Evolutionary conservation across 2,888 invertebrate species (phyloP), one percentile per base, ranked within the genome.

Genomic region (Argyra leucocephala): DNA sequence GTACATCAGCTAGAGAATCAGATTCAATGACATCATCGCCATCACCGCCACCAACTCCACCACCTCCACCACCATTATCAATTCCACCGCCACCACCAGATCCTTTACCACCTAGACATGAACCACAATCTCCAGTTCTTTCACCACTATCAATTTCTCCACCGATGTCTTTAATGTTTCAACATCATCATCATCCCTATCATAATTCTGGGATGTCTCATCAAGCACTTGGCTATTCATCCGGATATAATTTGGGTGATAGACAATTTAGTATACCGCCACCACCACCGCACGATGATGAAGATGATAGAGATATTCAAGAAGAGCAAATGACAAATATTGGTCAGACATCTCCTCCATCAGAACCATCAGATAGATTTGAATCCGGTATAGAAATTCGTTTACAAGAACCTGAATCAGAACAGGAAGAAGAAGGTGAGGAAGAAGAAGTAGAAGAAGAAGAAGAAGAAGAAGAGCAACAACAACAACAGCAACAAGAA

Each of bases 21-120:
- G n/a, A 22, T 22, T 48, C 24, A 26, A 63, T 64, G 31, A 57
- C 59, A 57, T 58, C 57, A 24, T 75, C 76, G 48, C 74, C 76
- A 62, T 76, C 74, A 60, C 73, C 74, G 2, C 61, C 72, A 62
- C 64, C 68, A 58, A 63, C 65, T 61, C 69, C 69, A 58, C 67
- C 66, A 48, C 65, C 67, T 10, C 66, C 68, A 57, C 66, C 66
- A 12, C 63, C 69, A 31, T 66, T 66, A 36, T 59, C 69, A 26
- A 61, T 64, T 1, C 22, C 62, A 9, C 66, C 64, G 59, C 68
- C 68, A n/a, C 65, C 65, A 21, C 65, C 67, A 31, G 67, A 68
- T 59, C 68, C 69, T 63, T 66, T 69, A 9, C 69, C 71, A 21
- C 72, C 71, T 23, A 69, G 61, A 15, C 61, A 61, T 31, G 61